phyloP scores from a whole-genome alignment of 2,797 vertebrate genomes.

The Brachymystax lenok region DNA sequence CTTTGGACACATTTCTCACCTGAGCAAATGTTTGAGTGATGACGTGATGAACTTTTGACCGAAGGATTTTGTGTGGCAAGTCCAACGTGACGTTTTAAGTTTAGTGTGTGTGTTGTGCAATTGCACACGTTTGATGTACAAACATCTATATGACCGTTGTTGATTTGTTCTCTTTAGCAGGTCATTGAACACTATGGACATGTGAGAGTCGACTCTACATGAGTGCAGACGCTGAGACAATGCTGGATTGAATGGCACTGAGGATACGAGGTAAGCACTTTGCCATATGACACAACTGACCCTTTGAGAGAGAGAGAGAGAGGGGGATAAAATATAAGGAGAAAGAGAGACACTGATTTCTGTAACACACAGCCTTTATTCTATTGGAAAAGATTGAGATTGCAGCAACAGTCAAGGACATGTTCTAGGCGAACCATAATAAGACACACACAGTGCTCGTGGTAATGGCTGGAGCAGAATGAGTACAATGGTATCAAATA shows the following conservation, averaged over 20 bases:
- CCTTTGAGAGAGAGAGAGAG: not conserved
- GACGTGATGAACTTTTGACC: not conserved
- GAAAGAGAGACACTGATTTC: not conserved
- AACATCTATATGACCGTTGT: not conserved
- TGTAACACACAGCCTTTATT: not conserved
- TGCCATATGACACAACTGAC: conserved; percentile 63
- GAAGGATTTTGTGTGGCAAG: not conserved
- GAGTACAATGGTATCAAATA: too few species aligned
- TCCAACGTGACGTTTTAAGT: not conserved
- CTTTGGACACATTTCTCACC: not conserved
- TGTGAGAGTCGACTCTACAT: conserved; percentile 62
- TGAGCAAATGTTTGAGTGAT: not conserved
- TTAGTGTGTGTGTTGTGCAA: not conserved
- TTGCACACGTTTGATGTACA: not conserved
- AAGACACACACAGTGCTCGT: not conserved
- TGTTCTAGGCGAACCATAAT: not conserved
- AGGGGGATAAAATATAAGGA: conserved; percentile 20
- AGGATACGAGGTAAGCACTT: conserved; percentile 76
- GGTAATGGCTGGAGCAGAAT: not conserved
- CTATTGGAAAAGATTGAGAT: not conserved
- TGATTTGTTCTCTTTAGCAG: conserved; percentile 43
- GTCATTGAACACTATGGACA: conserved; percentile 48
- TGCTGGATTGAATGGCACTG: conserved; percentile 76
- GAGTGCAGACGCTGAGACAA: conserved; percentile 60
- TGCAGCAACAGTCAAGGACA: not conserved